Conservation (phyloP, 2,888 invertebrate genomes). For the Rapana venosa region DNA sequence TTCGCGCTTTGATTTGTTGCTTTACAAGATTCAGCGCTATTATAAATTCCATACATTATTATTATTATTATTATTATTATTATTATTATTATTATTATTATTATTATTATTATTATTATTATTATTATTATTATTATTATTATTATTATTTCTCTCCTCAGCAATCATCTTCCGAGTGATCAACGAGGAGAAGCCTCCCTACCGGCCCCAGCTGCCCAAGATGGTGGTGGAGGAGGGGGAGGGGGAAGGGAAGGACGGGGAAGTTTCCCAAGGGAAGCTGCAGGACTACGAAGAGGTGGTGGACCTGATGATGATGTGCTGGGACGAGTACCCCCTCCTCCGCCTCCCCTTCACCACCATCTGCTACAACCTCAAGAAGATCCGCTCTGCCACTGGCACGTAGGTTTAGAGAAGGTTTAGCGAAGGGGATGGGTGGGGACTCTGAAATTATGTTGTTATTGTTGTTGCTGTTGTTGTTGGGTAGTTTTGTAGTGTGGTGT, state of each 20-base stretch:
- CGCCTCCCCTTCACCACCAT: slow-evolving; percentile 68
- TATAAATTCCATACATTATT: too few species aligned
- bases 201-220: background rate
- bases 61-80: too few species aligned
- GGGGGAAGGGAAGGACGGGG: background rate
- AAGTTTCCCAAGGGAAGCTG: background rate
- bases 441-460: too few species aligned
- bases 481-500: too few species aligned
- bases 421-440: too few species aligned
- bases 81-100: too few species aligned
- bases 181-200: slow-evolving; percentile 28
- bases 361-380: slow-evolving; percentile 58
- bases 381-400: slow-evolving; percentile 63
- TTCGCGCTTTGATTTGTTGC: too few species aligned
- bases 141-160: background rate
- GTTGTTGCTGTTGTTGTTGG: too few species aligned
- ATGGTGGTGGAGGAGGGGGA: background rate
- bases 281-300: slow-evolving; percentile 45
- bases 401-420: too few species aligned
- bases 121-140: too few species aligned
- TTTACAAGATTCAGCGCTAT: too few species aligned
- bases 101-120: too few species aligned
- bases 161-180: background rate
- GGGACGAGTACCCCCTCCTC: slow-evolving; percentile 68
- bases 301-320: slow-evolving; percentile 69